Evolutionary conservation across 2,797 vertebrate genomes (phyloP), one percentile per base, ranked within the genome.

Genomic region (Hydrocynus forskahlii): DNA sequence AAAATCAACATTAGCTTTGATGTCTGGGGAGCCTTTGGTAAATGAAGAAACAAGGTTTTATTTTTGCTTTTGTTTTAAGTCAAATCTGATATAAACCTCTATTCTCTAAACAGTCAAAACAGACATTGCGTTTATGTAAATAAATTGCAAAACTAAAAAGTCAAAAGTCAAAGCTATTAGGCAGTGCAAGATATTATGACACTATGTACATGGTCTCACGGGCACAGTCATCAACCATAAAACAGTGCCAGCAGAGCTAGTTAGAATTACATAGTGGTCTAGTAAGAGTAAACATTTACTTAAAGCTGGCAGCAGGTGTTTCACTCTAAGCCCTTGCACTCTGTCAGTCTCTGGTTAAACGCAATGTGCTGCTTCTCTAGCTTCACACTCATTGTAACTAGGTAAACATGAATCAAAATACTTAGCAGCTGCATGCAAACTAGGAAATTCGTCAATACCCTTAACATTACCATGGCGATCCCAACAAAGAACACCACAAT

Each of bases 261-360:
- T 79, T 81, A 80, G 86, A 84, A 75, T 86, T 86, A 89, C 86
- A 90, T 79, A 88, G 57, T 82, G 84, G 40, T 35, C 62, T 74
- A 62, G 57, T 64, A 78, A 43, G 35, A 45, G 70, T 68, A 81
- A 80, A 80, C 55, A 63, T 81, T 84, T 76, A 38, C 77, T 82
- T 76, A 70, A 79, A 85, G 82, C 87, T 80, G 86, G 79, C 75
- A 86, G 88, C 89, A 92, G 90, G 89, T 92, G 89, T 86, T 88
- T 86, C 72, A 74, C 83, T 75, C 48, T 81, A 84, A 87, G 81
- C 81, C 75, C 62, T 55, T 16, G 40, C 23, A 13, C 52, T 68
- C 43, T 70, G 79, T 54, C 70, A 78, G 81, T 85, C 78, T 57
- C 72, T 69, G 79, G 83, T 80, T 87, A 88, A 90, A 89, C 83